Conservation (phyloP, 1,140 invertebrate species). For the Sarcophaga bullata region DNA sequence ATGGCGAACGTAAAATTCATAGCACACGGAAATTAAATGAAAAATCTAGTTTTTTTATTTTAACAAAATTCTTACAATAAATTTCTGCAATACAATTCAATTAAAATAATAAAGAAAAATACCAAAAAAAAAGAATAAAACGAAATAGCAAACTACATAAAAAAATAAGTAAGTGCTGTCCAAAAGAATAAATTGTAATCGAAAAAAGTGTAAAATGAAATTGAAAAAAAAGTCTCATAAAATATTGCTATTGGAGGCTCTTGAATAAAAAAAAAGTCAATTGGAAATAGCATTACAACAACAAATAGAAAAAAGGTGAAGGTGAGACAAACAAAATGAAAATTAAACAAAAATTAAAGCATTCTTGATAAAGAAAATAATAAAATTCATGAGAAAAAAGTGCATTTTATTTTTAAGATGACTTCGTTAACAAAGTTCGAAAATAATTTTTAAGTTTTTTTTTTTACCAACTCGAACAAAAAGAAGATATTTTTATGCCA, state of each 20-base stretch:
- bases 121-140: slow-evolving; percentile 26
- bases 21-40: slow-evolving; percentile 36
- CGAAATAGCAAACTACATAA: neutral
- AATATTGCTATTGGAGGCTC: slow-evolving; percentile 2
- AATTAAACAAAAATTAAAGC: slow-evolving; percentile 17
- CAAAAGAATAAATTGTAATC: neutral
- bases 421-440: slow-evolving; percentile 30
- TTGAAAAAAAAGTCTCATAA: neutral
- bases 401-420: neutral
- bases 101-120: slow-evolving; percentile 14
- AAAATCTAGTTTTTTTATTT: slow-evolving; percentile 36
- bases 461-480: neutral
- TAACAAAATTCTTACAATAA: neutral
- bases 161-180: slow-evolving; percentile 22
- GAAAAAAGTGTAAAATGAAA: slow-evolving; percentile 21
- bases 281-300: no score
- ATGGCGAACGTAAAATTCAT: slow-evolving; percentile 40
- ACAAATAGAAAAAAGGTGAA: slow-evolving; percentile 23
- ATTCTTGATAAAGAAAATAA: no score
- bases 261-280: neutral
- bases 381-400: neutral
- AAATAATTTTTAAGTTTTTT: slow-evolving; percentile 8
- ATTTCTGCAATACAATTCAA: slow-evolving; percentile 1
- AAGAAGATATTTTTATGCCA: neutral
- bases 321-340: slow-evolving; percentile 21